A percentile compares a stretch with the other conserved stretches of the same genome.
phyloP scores from a whole-genome alignment of 2,888 invertebrate genomes.

The Petrolisthes manimaculis region DNA sequence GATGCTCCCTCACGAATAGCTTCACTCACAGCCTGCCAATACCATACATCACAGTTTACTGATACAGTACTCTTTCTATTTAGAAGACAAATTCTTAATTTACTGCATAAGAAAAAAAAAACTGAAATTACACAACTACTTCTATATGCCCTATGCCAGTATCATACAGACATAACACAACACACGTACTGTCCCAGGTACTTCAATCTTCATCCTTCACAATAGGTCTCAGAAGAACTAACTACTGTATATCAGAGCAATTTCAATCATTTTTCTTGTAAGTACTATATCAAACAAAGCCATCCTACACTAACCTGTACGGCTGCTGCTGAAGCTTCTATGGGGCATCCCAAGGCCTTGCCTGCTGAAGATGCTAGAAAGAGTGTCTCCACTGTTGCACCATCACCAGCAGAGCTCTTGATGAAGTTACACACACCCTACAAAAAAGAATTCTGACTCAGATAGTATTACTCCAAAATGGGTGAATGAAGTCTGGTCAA shows the following conservation, averaged over 20 bases:
- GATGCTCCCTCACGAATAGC: conserved; percentile 73
- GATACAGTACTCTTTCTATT: not conserved
- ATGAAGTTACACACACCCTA: conserved; percentile 71
- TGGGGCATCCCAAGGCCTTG: conserved; percentile 75
- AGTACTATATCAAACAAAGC: not conserved
- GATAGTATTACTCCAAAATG: no score
- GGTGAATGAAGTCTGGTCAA: no score
- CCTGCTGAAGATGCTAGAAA: conserved; percentile 79
- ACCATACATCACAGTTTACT: not conserved
- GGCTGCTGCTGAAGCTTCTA: conserved; percentile 73
- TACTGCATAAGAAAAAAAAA: not conserved
- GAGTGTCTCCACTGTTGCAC: conserved; percentile 71
- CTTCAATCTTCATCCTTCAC: no score
- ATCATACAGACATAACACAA: no score
- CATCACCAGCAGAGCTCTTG: conserved; percentile 69
- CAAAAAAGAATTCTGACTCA: not conserved
- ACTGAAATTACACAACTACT: not conserved
- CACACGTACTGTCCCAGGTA: no score
- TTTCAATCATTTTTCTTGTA: not conserved
- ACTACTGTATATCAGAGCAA: not conserved
- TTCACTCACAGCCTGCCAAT: conserved; percentile 69
- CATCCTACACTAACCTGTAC: conserved; percentile 70
- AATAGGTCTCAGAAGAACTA: no score
- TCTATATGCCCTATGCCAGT: not conserved
- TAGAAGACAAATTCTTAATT: not conserved